Base-by-base conservation (phyloP, 2,113 vertebrate genomes). In the Axis porcinus region DNA sequence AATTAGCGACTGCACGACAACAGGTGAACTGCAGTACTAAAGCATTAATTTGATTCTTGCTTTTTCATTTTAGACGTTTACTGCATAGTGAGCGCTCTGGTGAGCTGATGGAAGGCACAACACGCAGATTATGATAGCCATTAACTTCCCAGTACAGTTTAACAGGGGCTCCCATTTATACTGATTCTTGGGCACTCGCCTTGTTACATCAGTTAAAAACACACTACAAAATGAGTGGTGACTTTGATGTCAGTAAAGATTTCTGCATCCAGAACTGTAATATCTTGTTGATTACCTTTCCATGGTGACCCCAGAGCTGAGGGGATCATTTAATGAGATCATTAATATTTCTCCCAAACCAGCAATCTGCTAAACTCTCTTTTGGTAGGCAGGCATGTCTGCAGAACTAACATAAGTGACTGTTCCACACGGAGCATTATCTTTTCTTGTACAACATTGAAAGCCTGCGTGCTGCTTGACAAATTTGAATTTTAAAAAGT, bases 401-500 rank as follows among this genome's bases (percentile, higher is more conserved):
- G 84, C 91, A 90, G 95, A 86, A 78, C 86, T 15, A 54, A 89
- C 50, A 0, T 95, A 90, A 96, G 92, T 86, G 95, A 93, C 88
- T 70, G 94, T 93, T 94, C 91, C 94, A 78, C 96, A 58, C 0
- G 40, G 94, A 43, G 97, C 94, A 96, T 94, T 97, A 97, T 97
- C 97, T 97, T 97, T 83, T 95, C 98, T 94, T 92, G 97, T 92
- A 95, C 86, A 50, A 97, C 87, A 89, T 0, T 88, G 94, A 98
- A 91, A 88, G 94, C 97, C 93, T 90, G 96, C 89, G 70, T 6
- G 95, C 97, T 79, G 91, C 97, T 90, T 94, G 95, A 97, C 93
- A 97, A 94, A 90, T 95, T 4, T 97, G 97, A 97, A 98, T 98
- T 98, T 98, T 98, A 97, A 98, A 96, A 96, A 97, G 96, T 83